Base-by-base conservation (phyloP, 2,113 vertebrate species). In the Epinephelus fuscoguttatus region DNA sequence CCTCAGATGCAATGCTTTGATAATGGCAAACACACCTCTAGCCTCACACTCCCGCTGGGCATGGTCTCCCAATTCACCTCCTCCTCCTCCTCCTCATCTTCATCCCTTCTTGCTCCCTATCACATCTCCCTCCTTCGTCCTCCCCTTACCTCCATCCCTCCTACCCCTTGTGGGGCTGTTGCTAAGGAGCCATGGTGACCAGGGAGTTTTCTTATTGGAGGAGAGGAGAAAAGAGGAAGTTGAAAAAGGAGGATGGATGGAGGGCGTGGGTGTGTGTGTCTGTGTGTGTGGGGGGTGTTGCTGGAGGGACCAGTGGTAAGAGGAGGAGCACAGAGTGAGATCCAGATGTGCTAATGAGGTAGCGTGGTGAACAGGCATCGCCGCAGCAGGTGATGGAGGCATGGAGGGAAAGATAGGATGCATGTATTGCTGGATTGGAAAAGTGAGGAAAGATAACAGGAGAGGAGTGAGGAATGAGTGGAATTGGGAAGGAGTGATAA, bases 161-260 rank as follows among this genome's bases (percentile, higher is more conserved):
- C 47, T 71, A 75, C 59, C 76, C 87, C 84, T 87, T 53, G 75
- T 82, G 88, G 91, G 89, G 84, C 90, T 92, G 95, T 96, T 96
- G 94, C 95, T 95, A 96, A 87, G 95, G 91, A 95, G 91, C 90
- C 91, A 49, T 90, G 88, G 87, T 75, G 82, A 95, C 89, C 66
- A 27, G 70, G 23, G 70, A 75, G 78, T 63, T 82, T 70, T 87
- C 80, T 89, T 60, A 95, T 95, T 95, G 94, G 61, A 53, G 66
- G 62, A 72, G 63, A 61, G 63, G 53, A 53, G 27, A 59, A 89
- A 75, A 62, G 47, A 75, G 70, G 53, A 75, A 53, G 55, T 53
- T 76, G 13, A 59, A 50, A 81, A 76, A 62, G 66, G 66, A 63
- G 67, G 62, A 66, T 53, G 68, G 63, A 33, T 45, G 55, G 62